phyloP scores from a whole-genome alignment of 2,113 vertebrate species.

The Piprites chloris region DNA sequence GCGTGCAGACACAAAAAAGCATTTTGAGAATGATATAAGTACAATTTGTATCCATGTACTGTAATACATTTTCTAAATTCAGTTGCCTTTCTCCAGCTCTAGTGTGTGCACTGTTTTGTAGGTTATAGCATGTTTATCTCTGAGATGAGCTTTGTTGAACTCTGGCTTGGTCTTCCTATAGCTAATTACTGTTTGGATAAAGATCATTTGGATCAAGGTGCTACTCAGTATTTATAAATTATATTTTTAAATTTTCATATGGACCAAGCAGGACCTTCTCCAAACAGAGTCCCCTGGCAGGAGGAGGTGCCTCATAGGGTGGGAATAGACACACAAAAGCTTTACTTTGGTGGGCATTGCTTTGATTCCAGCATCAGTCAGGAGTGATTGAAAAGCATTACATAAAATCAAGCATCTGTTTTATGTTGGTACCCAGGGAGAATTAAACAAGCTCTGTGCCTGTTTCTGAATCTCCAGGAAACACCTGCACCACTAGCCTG shows the following conservation, averaged over 20 bases:
- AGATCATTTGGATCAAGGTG: neutral
- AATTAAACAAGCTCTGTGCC: neutral
- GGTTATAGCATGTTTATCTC: neutral
- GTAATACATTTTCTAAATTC: conserved; percentile 6
- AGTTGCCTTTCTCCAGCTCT: neutral
- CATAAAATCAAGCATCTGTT: neutral
- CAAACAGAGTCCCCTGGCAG: neutral
- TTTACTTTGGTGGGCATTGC: neutral
- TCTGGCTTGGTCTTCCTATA: neutral
- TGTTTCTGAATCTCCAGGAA: neutral
- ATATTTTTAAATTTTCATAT: neutral
- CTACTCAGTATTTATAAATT: neutral
- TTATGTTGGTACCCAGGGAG: neutral
- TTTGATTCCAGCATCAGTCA: neutral
- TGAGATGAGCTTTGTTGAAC: neutral
- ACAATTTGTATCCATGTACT: neutral
- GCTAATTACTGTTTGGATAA: neutral
- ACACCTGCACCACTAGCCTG: neutral
- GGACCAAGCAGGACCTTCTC: neutral
- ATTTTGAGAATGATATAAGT: neutral
- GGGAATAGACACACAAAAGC: neutral
- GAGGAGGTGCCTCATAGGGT: neutral
- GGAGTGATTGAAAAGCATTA: neutral
- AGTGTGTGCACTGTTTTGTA: neutral
- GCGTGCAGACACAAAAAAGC: neutral